These are phyloP conservation scores for Drosophila kepulauana DNA, from an alignment of 1,140 invertebrate genomes.

Conservation along the genomic window DNA sequence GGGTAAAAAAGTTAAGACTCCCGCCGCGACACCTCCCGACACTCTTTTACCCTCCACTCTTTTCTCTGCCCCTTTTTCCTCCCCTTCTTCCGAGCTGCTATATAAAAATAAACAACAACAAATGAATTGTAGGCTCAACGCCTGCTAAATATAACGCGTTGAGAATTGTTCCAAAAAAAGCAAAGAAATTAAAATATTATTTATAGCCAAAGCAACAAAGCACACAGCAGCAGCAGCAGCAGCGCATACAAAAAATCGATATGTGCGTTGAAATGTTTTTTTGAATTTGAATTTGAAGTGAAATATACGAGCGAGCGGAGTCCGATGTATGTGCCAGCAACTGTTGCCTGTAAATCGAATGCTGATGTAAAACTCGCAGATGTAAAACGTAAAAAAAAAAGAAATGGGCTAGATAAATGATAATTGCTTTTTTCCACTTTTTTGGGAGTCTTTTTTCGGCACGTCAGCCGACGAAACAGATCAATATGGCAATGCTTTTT, in stretches of 20 bases:
- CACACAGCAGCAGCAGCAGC: slow-evolving; percentile 12
- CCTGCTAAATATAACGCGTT: slow-evolving; percentile 73
- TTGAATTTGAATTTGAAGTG: slow-evolving; percentile 48
- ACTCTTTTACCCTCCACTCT: not conserved
- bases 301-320: slow-evolving; percentile 15
- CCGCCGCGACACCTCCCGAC: not conserved
- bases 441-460: slow-evolving; percentile 1
- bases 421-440: slow-evolving; percentile 13
- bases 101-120: slow-evolving; percentile 77
- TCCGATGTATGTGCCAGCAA: slow-evolving; percentile 17
- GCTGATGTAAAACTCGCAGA: slow-evolving; percentile 63
- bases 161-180: slow-evolving; percentile 78
- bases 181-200: slow-evolving; percentile 79
- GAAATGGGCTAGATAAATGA: slow-evolving; percentile 63
- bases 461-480: slow-evolving; percentile 12
- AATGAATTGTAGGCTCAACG: slow-evolving; percentile 74
- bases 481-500: slow-evolving; percentile 42
- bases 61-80: slow-evolving; percentile 25
- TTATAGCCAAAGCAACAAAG: slow-evolving; percentile 67
- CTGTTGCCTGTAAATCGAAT: slow-evolving; percentile 39
- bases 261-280: slow-evolving; percentile 59
- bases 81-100: slow-evolving; percentile 36
- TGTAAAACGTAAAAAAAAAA: slow-evolving; percentile 33
- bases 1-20: slow-evolving; percentile 50
- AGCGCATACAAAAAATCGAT: slow-evolving; percentile 58